A percentile compares a stretch with the other conserved stretches of the same genome.
Conservation (phyloP, 2,113 vertebrate genomes). For the Pedetes capensis region DNA sequence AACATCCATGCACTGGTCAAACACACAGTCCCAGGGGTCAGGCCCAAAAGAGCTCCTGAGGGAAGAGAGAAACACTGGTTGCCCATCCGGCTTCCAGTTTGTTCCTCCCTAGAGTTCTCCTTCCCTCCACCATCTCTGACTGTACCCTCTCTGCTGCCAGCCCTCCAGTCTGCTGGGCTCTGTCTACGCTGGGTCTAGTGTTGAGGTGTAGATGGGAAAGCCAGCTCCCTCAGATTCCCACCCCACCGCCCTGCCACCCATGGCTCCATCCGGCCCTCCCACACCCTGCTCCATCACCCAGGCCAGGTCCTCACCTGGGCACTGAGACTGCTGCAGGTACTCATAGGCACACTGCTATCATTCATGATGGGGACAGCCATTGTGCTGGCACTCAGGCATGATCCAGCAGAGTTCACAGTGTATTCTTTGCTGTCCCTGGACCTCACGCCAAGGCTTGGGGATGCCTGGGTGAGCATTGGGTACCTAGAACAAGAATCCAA, state of each 20-base stretch:
- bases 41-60: neutral
- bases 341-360: neutral
- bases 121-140: fast-evolving
- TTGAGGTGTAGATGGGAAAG: neutral
- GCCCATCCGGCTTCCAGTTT: neutral
- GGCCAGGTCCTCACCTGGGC: neutral
- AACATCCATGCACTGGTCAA: neutral
- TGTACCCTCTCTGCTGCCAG: neutral
- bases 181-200: neutral
- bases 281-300: fast-evolving
- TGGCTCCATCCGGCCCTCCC: neutral
- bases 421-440: neutral
- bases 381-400: neutral
- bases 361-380: neutral
- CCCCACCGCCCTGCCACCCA: neutral
- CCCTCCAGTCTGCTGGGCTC: neutral
- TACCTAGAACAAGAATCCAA: neutral
- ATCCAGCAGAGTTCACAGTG: fast-evolving
- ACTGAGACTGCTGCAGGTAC: neutral
- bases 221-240: neutral
- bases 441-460: neutral
- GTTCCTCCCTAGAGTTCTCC: neutral
- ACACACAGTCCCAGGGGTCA: neutral
- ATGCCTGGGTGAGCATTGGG: conserved; percentile 50
- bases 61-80: neutral